Base-by-base conservation (phyloP, 2,888 invertebrate species). In the Melanchra persicariae region DNA sequence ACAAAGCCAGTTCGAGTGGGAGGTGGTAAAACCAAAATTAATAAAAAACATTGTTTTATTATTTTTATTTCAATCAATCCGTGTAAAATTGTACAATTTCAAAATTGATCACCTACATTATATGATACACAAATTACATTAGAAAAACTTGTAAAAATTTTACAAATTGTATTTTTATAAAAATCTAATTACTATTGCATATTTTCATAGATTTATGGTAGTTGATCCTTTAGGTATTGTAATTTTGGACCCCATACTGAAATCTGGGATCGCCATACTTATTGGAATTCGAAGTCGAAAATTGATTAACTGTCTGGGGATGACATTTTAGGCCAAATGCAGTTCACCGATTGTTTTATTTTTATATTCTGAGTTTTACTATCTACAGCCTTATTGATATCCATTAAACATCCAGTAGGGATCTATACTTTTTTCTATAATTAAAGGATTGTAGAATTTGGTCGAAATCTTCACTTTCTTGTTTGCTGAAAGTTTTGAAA, bases 41-140 rank as follows among this genome's bases (percentile, higher is more conserved):
- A 67, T 30, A 19, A 5, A n/a, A 54, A 62, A 37, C n/a, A 26
- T 59, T 87, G 83, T 88, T 91, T 91, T 90, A 91, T 88, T 60
- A 74, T 62, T 84, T 85, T 85, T 79, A 84, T 84, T 93, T 86
- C 86, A 90, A 87, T 91, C 87, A 89, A 91, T 91, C 89, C 81
- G 90, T 95, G 93, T 95, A 95, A 95, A 95, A 93, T 94, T 95
- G 94, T 95, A 95, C 94, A 95, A 89, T 90, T 91, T 92, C 92
- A 91, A 94, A 94, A 94, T 92, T 87, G 90, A 87, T 90, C 84
- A 88, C 85, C 87, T 88, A 87, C 78, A 82, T 87, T 82, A 85
- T 88, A 88, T 84, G 83, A 75, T 87, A 87, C 85, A 87, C 86
- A 84, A 86, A 80, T 84, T 83, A 74, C 80, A 75, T 79, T 84